Evolutionary conservation across 1,140 invertebrate species (phyloP).

Genomic region (Phortica variegata): DNA sequence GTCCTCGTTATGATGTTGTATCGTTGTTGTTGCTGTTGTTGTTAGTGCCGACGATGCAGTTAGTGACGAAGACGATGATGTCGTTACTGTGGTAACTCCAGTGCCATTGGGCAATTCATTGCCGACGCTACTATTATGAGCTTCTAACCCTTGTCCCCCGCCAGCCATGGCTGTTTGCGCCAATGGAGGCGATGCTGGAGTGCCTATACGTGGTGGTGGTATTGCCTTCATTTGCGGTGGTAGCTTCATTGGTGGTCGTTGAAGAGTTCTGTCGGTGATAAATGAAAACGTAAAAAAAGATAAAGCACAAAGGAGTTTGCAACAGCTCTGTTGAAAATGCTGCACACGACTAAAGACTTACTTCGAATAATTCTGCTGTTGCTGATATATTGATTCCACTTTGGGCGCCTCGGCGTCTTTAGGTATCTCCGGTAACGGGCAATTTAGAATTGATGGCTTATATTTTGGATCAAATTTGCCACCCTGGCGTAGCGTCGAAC

Average conservation of each 20-base stretch:
- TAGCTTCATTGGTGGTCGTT: constrained; percentile 54
- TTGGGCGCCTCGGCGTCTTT: constrained; percentile 51
- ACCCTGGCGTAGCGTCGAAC: constrained; percentile 52
- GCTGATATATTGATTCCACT: constrained; percentile 47
- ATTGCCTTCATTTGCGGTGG: constrained; percentile 56
- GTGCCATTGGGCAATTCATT: constrained; percentile 9
- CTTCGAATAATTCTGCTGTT: constrained; percentile 50
- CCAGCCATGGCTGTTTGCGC: constrained; percentile 19
- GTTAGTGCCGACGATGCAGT: constrained; percentile 6
- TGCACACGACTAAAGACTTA: constrained; percentile 24
- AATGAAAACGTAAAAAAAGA: background rate
- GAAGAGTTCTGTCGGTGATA: constrained; percentile 37
- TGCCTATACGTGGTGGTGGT: constrained; percentile 54
- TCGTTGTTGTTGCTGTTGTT: constrained; percentile 7
- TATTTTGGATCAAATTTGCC: constrained; percentile 56
- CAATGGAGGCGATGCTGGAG: constrained; percentile 48
- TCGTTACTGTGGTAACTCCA: constrained; percentile 42
- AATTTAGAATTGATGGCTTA: constrained; percentile 56
- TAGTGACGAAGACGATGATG: constrained; percentile 34
- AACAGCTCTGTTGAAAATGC: background rate
- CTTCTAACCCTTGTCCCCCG: constrained; percentile 7
- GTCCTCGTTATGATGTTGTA: constrained; percentile 28
- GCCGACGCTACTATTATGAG: constrained; percentile 26
- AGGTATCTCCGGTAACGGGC: constrained; percentile 54
- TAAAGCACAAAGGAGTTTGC: background rate